A percentile compares a stretch with the other conserved stretches of the same genome.
Evolutionary conservation across 2,113 vertebrate species (phyloP).

Genomic region (Psittacus erithacus): DNA sequence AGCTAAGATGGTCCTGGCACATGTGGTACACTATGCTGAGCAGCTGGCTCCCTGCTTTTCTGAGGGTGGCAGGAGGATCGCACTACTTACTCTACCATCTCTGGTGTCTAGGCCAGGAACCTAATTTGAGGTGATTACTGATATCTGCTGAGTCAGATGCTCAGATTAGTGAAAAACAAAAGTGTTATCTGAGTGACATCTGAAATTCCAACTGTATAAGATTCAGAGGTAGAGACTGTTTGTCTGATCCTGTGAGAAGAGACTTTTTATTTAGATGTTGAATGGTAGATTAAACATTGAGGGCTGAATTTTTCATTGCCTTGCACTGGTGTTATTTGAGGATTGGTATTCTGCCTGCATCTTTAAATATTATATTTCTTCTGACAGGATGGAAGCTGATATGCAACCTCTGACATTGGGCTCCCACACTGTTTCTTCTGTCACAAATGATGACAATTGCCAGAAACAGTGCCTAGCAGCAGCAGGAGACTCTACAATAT

Average conservation of each 20-base stretch:
- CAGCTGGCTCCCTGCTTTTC: not conserved
- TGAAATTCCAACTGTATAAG: not conserved
- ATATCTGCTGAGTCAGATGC: not conserved
- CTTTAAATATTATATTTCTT: constrained; percentile 33
- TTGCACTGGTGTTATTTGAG: not conserved
- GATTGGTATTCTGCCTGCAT: not conserved
- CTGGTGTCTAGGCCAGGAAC: not conserved
- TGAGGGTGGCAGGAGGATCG: not conserved
- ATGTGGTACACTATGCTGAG: fast-evolving
- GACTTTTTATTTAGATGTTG: not conserved
- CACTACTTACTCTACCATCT: not conserved
- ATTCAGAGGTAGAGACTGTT: not conserved
- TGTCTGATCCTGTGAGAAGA: not conserved
- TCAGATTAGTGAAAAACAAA: not conserved
- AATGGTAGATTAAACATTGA: not conserved
- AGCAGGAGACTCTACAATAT: constrained; percentile 8
- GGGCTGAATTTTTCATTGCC: not conserved
- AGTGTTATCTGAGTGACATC: not conserved
- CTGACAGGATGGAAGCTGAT: constrained; percentile 8
- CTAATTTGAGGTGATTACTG: not conserved
- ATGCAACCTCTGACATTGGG: constrained; percentile 17
- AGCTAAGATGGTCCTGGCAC: not conserved
- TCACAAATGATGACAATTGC: constrained; percentile 18
- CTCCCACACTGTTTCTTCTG: constrained; percentile 17
- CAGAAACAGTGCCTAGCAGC: constrained; percentile 21